Evolutionary conservation across 1,140 invertebrate genomes (phyloP).

Genomic region (Bradysia coprophila): DNA sequence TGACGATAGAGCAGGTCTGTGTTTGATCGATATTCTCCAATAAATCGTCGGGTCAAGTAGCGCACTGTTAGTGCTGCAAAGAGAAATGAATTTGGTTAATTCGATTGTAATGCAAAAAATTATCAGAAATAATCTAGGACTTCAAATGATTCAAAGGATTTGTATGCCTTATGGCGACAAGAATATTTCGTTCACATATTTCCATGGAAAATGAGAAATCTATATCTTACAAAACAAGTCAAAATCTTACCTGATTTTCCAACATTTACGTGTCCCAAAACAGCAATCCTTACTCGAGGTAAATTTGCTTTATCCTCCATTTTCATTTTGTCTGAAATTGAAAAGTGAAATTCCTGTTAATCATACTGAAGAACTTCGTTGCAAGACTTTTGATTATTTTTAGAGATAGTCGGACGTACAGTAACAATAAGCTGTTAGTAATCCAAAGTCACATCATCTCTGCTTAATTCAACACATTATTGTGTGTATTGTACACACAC

Average conservation of each 20-base stretch:
- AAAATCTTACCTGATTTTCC: constrained; percentile 49
- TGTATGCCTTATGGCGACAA: neutral
- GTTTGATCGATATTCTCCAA: constrained; percentile 64
- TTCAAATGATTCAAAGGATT: neutral
- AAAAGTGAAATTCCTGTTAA: too few relatives aligned
- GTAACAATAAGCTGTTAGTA: too few relatives aligned
- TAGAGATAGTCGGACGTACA: too few relatives aligned
- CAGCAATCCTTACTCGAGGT: constrained; percentile 41
- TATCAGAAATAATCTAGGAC: neutral
- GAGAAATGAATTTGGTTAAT: constrained; percentile 13
- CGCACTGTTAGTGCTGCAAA: constrained; percentile 57
- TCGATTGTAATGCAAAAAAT: too few relatives aligned
- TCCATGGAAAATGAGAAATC: too few relatives aligned
- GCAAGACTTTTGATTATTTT: too few relatives aligned
- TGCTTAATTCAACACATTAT: too few relatives aligned
- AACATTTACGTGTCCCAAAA: constrained; percentile 49
- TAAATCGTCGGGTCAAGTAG: constrained; percentile 55
- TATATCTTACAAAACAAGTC: neutral
- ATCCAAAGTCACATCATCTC: too few relatives aligned
- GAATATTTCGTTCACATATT: too few relatives aligned
- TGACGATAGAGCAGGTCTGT: constrained; percentile 63
- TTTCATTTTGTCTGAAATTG: constrained; percentile 30
- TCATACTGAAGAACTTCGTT: too few relatives aligned
- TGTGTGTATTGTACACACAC: too few relatives aligned
- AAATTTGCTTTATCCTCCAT: constrained; percentile 37